Base-by-base conservation (phyloP, 2,888 invertebrate species). In the Papilio gigon region DNA sequence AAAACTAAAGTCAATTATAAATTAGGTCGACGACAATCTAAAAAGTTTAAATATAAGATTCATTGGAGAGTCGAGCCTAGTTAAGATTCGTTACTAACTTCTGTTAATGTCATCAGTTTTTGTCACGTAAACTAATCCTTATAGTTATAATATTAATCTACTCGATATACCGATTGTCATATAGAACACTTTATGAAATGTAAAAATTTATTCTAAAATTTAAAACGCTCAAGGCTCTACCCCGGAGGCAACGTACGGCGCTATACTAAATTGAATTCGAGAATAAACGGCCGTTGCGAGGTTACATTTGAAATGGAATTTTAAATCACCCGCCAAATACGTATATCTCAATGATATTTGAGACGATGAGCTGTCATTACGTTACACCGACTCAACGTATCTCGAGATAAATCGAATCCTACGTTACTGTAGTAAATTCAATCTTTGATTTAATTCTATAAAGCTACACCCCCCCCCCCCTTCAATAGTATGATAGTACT, bases 161-260 rank as follows among this genome's bases (percentile, higher is more conserved):
- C 58, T 63, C 33, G 14, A 44, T 27, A 12, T 61, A 11, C 40
- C 30, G 30, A 63, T 58, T 63, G 58, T 63, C 30, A 68, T 27
- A n/a, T 47, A 68, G 53, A 30, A 62, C 42, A 62, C 25, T 67
- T 62, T 62, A 63, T 62, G 44, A 64, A 59, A 59, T 64, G 59
- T 64, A 61, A 71, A 71, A 68, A 69, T 65, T 42, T 69, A 59
- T 69, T 80, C 78, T 73, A 77, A 78, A 82, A 82, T 78, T 79
- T 75, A 77, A 80, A 63, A 58, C 68, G 47, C 20, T 76, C 83
- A 84, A 84, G 84, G 83, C 65, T 79, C 72, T 72, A 74, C 65
- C 70, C 44, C 44, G 68, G 71, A 76, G 79, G 81, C 82, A 80
- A 77, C 73, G 83, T 6, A 78, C 81, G 72, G 25, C 58, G 74